Percentiles rank a stretch among this genome's conserved stretches.
Conservation (phyloP, 2,113 vertebrate species). For the Oncorhynchus tshawytscha region DNA sequence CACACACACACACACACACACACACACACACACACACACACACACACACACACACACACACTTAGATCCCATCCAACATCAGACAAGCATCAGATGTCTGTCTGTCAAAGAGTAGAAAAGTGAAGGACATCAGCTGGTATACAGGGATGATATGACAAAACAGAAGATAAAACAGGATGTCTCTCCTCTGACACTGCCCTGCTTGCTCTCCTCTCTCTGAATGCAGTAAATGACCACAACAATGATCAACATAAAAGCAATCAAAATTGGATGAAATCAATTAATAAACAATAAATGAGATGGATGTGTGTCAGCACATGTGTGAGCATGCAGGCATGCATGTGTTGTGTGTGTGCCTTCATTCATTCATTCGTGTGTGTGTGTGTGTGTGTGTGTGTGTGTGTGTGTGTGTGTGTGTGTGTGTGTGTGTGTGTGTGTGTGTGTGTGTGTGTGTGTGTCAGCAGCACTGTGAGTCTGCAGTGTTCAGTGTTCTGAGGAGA, state of each 20-base stretch:
- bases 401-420: not conserved
- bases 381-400: not conserved
- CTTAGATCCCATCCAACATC: constrained; percentile 45
- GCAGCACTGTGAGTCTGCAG: not conserved
- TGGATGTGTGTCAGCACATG: not conserved
- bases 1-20: constrained; percentile 2
- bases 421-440: not conserved
- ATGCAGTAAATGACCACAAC: no score
- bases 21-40: constrained; percentile 15
- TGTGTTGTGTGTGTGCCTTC: no score
- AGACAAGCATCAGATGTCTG: not conserved
- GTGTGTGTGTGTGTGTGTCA: not conserved
- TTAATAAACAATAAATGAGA: no score
- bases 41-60: constrained; percentile 7
- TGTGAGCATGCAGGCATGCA: not conserved
- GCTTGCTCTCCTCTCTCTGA: not conserved
- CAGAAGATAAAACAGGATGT: not conserved
- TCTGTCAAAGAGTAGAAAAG: not conserved
- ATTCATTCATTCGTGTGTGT: no score
- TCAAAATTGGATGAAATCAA: no score
- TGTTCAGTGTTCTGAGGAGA: not conserved
- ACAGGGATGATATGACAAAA: not conserved
- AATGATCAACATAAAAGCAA: no score
- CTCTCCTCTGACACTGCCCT: not conserved
- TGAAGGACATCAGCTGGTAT: not conserved